Evolutionary conservation across 2,113 vertebrate species (phyloP), one percentile per base, ranked within the genome.

Genomic region (Entosphenus tridentatus): DNA sequence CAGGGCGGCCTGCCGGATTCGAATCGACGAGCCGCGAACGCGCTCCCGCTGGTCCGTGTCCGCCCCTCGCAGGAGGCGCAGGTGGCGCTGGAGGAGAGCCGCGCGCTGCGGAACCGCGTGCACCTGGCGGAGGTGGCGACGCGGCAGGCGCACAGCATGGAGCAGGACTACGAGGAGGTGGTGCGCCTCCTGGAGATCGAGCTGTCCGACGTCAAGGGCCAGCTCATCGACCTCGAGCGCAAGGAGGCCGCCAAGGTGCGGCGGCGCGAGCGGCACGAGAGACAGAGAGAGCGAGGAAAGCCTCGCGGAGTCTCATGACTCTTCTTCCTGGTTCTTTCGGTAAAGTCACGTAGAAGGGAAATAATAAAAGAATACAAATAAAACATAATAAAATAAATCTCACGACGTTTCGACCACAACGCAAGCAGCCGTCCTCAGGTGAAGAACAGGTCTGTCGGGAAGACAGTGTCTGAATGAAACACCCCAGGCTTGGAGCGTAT

Each of bases 141-240:
- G 79, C 77, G 75, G 57, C 81, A 80, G 70, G 74, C 78, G 2
- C 81, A 81, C 77, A 82, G 83, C 0, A 87, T 85, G 0, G 87
- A 90, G 75, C 86, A 88, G 77, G 88, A 92, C 79, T 89, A 92
- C 0, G 86, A 92, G 76, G 87, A 88, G 73, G 88, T 88, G 57
- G 86, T 92, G 73, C 83, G 82, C 72, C 77, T 92, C 67, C 81
- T 92, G 73, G 86, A 92, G 74, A 82, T 85, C 1, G 88, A 92
- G 75, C 89, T 92, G 76, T 79, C 72, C 68, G 88, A 92, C 76
- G 81, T 90, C 71, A 92, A 89, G 77, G 83, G 79, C 71, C 81
- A 88, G 77, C 74, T 88, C 39, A 39, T 39, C 39, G 39, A 39
- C 39, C 39, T 39, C 39, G 39, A 39, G 39, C 39, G 39, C 39